These are phyloP conservation scores for Scaptodrosophila latifasciaeformis DNA, from an alignment of 2,888 invertebrate species.

Conservation along the genomic window DNA sequence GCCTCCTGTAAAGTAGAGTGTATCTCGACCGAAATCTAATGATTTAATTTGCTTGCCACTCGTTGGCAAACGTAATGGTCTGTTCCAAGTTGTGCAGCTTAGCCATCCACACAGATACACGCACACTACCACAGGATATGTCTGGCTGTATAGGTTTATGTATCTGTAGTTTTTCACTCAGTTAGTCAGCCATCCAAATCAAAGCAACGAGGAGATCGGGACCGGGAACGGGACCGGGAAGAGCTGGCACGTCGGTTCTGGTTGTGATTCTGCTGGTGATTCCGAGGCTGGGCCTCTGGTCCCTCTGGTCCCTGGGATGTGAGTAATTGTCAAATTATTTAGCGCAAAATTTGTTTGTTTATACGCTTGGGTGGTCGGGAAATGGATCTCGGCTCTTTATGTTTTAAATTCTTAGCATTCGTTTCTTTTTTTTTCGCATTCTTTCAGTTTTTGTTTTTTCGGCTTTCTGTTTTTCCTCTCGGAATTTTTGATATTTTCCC, in stretches of 20 bases:
- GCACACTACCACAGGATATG: slow-evolving; percentile 4
- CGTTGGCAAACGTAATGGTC: slow-evolving; percentile 74
- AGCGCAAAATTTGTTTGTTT: slow-evolving; percentile 75
- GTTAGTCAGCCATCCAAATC: slow-evolving; percentile 39
- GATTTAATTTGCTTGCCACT: slow-evolving; percentile 75
- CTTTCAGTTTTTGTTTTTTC: slow-evolving; percentile 4
- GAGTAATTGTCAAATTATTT: slow-evolving; percentile 75
- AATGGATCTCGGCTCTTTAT: slow-evolving; percentile 63
- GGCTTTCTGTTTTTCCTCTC: not conserved
- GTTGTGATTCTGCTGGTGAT: not conserved
- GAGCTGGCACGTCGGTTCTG: not conserved
- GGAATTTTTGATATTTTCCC: no score
- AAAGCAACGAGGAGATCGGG: no score
- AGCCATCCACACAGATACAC: slow-evolving; percentile 25
- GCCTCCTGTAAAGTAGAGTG: slow-evolving; percentile 15
- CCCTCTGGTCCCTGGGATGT: slow-evolving; percentile 47
- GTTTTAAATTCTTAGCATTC: slow-evolving; percentile 20
- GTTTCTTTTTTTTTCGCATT: slow-evolving; percentile 10
- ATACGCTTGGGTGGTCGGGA: slow-evolving; percentile 69
- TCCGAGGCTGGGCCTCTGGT: not conserved
- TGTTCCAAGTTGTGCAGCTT: slow-evolving; percentile 59
- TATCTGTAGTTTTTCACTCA: slow-evolving; percentile 42
- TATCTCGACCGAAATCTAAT: slow-evolving; percentile 71
- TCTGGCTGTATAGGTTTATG: slow-evolving; percentile 15
- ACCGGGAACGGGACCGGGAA: no score